Base-by-base conservation (phyloP, 2,888 invertebrate genomes). In the Hybos culiciformis region DNA sequence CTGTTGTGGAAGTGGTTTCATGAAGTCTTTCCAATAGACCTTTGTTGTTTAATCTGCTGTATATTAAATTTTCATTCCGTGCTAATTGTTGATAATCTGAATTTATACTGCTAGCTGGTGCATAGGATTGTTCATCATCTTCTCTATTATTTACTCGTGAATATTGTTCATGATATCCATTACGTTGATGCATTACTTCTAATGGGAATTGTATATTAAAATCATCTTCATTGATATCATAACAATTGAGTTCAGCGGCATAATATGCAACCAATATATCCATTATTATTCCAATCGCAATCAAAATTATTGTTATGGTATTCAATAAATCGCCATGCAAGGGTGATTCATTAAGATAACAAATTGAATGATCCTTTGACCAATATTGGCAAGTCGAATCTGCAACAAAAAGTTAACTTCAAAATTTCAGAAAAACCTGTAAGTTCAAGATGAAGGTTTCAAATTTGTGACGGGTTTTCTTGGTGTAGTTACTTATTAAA, bases 241-340 rank as follows among this genome's bases (percentile, higher is more conserved):
- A 36, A n/a, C 36, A 36, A 36, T 36, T 21, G 7, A 36, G 14
- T 14, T 21, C 2, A 14, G 11, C 4, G 5, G 64, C 62, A 40
- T 66, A 67, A 37, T 68, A 55, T 49, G 65, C 70, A 2, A 71
- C 68, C 2, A 71, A 41, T 2, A 67, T 51, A 48, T 72, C 70
- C 17, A 71, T 64, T 4, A 69, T 31, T 1, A 67, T 56, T 12
- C 67, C 68, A 2, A 69, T 44, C 3, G 62, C 41, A 3, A 73
- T 60, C 1, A 74, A 54, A 5, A 57, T 50, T 11, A 68, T 62
- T 2, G 72, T 69, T 6, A 69, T 40, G n/a, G 67, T 67, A 43
- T 69, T 69, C 20, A 73, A 40, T 29, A 70, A 68, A 45, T 68
- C 60, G 26, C 70, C 73, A 46, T 72, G 68, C 5, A 57, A 56